phyloP scores from a whole-genome alignment of 2,888 invertebrate genomes.

The Anagyrus pseudococci region DNA sequence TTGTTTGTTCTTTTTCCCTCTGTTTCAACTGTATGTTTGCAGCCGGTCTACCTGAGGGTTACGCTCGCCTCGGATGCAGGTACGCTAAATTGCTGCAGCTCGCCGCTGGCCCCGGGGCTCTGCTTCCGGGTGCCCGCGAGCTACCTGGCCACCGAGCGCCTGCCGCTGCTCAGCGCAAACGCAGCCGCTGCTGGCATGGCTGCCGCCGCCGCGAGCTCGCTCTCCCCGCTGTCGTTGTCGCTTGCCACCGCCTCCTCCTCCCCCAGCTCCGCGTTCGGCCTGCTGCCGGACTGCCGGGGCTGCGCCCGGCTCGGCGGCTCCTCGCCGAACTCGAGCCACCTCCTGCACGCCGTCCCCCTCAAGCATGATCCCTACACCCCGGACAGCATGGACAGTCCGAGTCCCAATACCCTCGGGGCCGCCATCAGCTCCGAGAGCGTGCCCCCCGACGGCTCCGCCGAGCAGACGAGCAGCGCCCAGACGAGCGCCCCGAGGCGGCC shows the following conservation, averaged over 20 bases:
- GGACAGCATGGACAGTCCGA: conserved; percentile 81
- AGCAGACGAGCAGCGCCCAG: conserved; percentile 11
- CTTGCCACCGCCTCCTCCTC: conserved; percentile 46
- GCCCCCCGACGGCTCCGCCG: neutral
- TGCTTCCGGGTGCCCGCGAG: conserved; percentile 59
- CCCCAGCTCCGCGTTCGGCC: no score
- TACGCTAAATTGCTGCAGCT: conserved; percentile 72
- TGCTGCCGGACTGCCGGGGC: conserved; percentile 59
- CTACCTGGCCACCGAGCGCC: conserved; percentile 43
- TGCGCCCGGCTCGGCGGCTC: conserved; percentile 24
- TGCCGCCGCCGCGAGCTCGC: neutral
- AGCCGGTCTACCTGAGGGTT: conserved; percentile 83
- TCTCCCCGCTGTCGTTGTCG: neutral
- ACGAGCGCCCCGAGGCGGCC: neutral
- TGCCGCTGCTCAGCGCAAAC: conserved; percentile 4
- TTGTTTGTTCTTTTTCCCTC: no score
- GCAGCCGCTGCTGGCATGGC: neutral
- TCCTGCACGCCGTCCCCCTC: conserved; percentile 65
- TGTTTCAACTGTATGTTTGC: conserved; percentile 58
- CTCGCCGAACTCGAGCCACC: conserved; percentile 51
- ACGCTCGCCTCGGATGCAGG: conserved; percentile 78
- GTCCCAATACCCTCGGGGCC: conserved; percentile 63
- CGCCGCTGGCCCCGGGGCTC: conserved; percentile 47
- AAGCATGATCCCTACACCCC: conserved; percentile 80
- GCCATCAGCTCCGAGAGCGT: conserved; percentile 43